Evolutionary conservation across 2,797 vertebrate genomes (phyloP), one percentile per base, ranked within the genome.

Genomic region (Dendrocincla fuliginosa): DNA sequence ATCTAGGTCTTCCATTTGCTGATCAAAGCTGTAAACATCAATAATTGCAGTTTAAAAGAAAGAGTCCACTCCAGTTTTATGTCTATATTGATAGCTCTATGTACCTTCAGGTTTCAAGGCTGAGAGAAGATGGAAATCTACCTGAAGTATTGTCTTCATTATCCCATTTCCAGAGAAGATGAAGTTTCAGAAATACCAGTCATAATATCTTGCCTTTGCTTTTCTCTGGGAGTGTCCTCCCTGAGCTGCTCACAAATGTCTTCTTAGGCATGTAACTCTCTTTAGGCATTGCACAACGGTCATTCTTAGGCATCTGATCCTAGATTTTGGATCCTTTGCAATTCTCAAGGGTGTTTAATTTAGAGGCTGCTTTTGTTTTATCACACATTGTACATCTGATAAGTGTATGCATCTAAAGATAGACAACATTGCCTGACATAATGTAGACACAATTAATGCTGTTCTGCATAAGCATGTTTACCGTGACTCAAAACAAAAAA

Each of bases 21-120:
- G 42, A 93, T 84, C 44, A 70, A 79, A 82, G 47, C 67, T 83
- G 47, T 84, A 94, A 90, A 76, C 67, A 79, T 82, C 74, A 82
- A 67, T 89, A 92, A 69, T 33, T 47, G 10, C 16, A 87, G 93
- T 95, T 89, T 82, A 73, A 87, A 92, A 87, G 46, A 78, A 90
- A 95, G 41, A 88, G 76, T 42, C 44, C 47, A 60, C 64, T 79
- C 35, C 42, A 75, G 57, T 65, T 83, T 44, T 1, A 65, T 87
- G 46, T 50, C 35, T 94, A 87, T 93, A 87, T 68, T 33, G 88
- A 75, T 70, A 84, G 28, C 4, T 89, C 22, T 79, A 30, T 1
- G 2, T 44, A 56, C 32, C 50, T 90, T 73, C 81, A 79, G 18
- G 28, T 89, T 89, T 79, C 78, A 84, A 89, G 78, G 81, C 69